Base-by-base conservation (phyloP, 2,113 vertebrate species). In the Lagenorhynchus albirostris region DNA sequence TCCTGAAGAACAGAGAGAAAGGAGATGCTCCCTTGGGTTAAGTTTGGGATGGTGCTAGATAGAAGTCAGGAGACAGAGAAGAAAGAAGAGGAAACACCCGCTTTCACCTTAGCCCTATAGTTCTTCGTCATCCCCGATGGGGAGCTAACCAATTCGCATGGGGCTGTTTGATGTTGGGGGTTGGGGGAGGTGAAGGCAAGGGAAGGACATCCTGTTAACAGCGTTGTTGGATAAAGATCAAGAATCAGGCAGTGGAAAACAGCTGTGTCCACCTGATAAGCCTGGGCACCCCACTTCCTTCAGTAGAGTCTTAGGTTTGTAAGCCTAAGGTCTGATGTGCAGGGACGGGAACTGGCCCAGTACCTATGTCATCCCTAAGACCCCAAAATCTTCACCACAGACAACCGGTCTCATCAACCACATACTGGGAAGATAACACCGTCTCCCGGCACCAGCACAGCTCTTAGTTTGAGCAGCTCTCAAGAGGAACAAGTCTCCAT, bases 141-240 rank as follows among this genome's bases (percentile, higher is more conserved):
- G 62, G 21, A 41, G 55, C 53, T 55, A 71, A 12, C 55, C 76
- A 53, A 6, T 18, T 65, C 17, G 3, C 17, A 3, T 0, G 1
- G 21, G 21, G 65, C 60, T 55, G 65, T 73, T 79, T 89, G 94
- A 84, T 65, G 91, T 80, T 17, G 55, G 67, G 5, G 21, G 33
- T 1, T 0, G 20, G 2, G 62, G n/a, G 15, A 12, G n/a, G 0
- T 67, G 33, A 93, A 91, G 47, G 14, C 38, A 55, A 62, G 20
- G 84, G n/a, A 95, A 91, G 85, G 82, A 55, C 89, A 86, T 95
- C 96, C 96, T 89, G 93, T 96, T 65, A 93, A 63, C 11, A 62
- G 88, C n/a, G 8, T 1, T 44, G 68, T 63, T 97, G 62, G 81
- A 50, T 26, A 92, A 85, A 97, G 87, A 96, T 91, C 74, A 89